Evolutionary conservation across 1,140 invertebrate genomes (phyloP), one percentile per base, ranked within the genome.

Genomic region (Eupristina koningsbergeri): DNA sequence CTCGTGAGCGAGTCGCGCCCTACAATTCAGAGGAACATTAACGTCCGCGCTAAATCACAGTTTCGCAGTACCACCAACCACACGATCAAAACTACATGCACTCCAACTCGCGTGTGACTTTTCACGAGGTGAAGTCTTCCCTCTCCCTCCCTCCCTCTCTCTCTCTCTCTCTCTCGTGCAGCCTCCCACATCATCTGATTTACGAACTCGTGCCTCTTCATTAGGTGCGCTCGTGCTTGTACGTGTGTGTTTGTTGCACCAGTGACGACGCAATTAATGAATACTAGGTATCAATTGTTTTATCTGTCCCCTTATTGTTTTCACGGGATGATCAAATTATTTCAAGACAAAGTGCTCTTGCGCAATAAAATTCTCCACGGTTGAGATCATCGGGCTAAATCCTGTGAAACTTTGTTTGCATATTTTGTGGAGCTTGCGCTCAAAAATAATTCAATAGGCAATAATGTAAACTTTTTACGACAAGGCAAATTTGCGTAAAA

Each of bases 31-130:
- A 36, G 53, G 39, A 53, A 82, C 80, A 41, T 82, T 82, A 64
- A 82, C 58, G 80, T 82, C 80, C 58, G 58, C 80, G 80, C 41
- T 82, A 82, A 82, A 82, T 82, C 71, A 82, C 73, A 17, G 5
- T 58, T 75, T 82, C 71, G 76, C 73, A 17, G 5, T 58, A 26
- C 53, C 5, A 26, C 22, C 9, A 3, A 58, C 22, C 3, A 41
- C 29, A n/a, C 15, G 53, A 11, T 15, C 9, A 75, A 29, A 75
- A 19, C 53, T 22, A 13, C 11, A 34, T 5, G 26, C n/a, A n/a
- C n/a, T n/a, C n/a, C n/a, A n/a, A n/a, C n/a, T n/a, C n/a, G 67
- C 26, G 47, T 41, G 67, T 2, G 67, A 80, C 67, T 73, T 80
- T 80, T 80, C 79, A 22, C 50, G 45, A 53, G 31, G 53, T 58